Evolutionary conservation across 2,888 invertebrate genomes (phyloP).

Genomic region (Notodonta dromedarius): DNA sequence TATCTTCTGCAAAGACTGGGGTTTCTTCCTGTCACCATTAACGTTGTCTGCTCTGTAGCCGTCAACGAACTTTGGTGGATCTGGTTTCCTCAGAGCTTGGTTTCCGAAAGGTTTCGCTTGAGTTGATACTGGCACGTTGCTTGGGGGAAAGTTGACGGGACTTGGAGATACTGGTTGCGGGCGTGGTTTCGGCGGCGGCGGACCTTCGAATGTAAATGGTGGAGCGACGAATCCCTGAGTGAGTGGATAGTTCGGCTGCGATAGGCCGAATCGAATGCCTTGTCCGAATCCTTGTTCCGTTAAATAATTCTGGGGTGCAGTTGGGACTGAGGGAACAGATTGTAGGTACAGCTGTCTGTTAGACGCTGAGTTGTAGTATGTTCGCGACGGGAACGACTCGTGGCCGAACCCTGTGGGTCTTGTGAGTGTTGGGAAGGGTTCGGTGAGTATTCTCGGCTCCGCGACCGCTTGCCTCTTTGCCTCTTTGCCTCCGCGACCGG

Average conservation of each 20-base stretch:
- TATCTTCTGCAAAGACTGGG: conserved; percentile 70
- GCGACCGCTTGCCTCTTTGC: conserved; percentile 72
- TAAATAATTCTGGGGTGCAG: conserved; percentile 75
- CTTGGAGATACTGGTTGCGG: conserved; percentile 47
- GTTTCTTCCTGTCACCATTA: conserved; percentile 58
- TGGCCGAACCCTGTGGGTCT: conserved; percentile 61
- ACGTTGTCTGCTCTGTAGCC: conserved; percentile 72
- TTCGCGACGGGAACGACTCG: conserved; percentile 64
- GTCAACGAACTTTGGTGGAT: conserved; percentile 69
- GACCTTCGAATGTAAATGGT: conserved; percentile 62
- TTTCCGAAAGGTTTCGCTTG: conserved; percentile 60
- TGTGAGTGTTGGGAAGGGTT: conserved; percentile 66
- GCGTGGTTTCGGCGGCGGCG: conserved; percentile 57
- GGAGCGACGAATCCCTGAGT: conserved; percentile 72
- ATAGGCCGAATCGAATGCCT: conserved; percentile 69
- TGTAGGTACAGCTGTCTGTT: conserved; percentile 74
- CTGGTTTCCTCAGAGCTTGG: conserved; percentile 55
- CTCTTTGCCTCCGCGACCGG: conserved; percentile 15
- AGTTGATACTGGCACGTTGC: conserved; percentile 27
- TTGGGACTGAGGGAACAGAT: conserved; percentile 68
- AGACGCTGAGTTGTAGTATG: conserved; percentile 60
- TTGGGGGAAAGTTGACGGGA: conserved; percentile 57
- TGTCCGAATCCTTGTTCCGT: conserved; percentile 76
- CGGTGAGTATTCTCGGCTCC: conserved; percentile 75
- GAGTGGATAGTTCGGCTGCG: conserved; percentile 70